Evolutionary conservation across 2,113 vertebrate genomes (phyloP), one percentile per base, ranked within the genome.

Genomic region (Zootoca vivipara): DNA sequence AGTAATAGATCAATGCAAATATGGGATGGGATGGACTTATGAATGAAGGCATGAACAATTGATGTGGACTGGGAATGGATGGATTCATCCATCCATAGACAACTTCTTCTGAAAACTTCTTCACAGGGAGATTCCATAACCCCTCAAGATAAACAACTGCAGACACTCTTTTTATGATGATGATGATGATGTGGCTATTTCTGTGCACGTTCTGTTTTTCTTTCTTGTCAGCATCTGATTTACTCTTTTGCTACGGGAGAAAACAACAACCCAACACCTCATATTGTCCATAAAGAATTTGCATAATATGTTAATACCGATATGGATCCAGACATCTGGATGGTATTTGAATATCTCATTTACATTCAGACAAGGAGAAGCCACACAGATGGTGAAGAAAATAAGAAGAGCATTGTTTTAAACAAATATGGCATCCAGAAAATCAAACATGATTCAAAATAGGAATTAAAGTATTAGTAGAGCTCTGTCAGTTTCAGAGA

Each of bases 291-390:
- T 58, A 72, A 88, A 94, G 89, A 92, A 96, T 97, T 96, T 97
- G 95, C 97, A 97, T 97, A 96, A 93, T 96, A 95, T 96, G 96
- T 93, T 96, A 95, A 96, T 95, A 87, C 67, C 52, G 95, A 89
- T 94, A 93, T 93, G 94, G 95, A 96, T 95, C 85, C 92, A 96
- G 97, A 97, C 96, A 97, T 97, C 97, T 97, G 97, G 96, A 97
- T 96, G 96, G 96, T 96, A 97, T 97, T 97, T 97, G 96, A 97
- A 97, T 97, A 96, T 96, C 97, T 97, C 96, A 96, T 97, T 97
- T 95, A 95, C 96, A 96, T 97, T 96, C 96, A 94, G 83, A 96
- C 94, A 95, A 95, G 93, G 94, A 94, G 95, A 95, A 96, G 94
- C 95, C 94, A 95, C 96, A 94, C 97, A 97, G 97, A 97, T 97